phyloP scores from a whole-genome alignment of 2,797 vertebrate genomes.

The Sebastes flavidus region DNA sequence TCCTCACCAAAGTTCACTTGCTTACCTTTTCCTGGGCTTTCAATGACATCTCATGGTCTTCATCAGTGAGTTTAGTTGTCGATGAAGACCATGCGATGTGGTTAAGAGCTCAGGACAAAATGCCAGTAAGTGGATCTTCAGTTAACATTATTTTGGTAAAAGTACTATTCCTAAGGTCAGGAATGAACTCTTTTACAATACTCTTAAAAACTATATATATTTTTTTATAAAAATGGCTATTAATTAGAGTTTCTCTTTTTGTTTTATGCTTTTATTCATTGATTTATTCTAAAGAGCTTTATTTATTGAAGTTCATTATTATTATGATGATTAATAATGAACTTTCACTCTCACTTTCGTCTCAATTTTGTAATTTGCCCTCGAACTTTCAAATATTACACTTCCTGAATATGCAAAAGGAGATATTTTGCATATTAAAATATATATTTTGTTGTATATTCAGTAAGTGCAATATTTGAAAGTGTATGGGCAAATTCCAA shows the following conservation, averaged over 20 bases:
- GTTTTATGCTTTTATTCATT: too few relatives aligned
- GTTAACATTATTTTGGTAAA: neutral
- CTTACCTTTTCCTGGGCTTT: neutral
- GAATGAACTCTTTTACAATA: neutral
- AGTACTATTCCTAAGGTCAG: neutral
- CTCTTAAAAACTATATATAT: too few relatives aligned
- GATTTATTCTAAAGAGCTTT: too few relatives aligned
- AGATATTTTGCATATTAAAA: neutral
- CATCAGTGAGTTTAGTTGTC: neutral
- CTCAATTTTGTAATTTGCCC: neutral
- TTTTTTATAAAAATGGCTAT: too few relatives aligned
- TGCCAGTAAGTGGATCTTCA: neutral
- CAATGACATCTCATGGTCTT: neutral
- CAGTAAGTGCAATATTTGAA: neutral
- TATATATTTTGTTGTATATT: neutral
- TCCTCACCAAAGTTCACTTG: neutral
- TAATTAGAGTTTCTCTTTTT: too few relatives aligned
- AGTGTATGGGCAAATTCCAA: neutral
- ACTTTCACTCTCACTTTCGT: neutral
- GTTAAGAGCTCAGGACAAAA: neutral
- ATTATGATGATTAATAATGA: neutral
- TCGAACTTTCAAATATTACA: neutral
- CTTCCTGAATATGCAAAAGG: neutral
- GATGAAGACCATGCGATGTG: neutral
- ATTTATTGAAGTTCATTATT: neutral